Evolutionary conservation across 2,113 vertebrate genomes (phyloP).

Genomic region (Coryphaenoides rupestris): DNA sequence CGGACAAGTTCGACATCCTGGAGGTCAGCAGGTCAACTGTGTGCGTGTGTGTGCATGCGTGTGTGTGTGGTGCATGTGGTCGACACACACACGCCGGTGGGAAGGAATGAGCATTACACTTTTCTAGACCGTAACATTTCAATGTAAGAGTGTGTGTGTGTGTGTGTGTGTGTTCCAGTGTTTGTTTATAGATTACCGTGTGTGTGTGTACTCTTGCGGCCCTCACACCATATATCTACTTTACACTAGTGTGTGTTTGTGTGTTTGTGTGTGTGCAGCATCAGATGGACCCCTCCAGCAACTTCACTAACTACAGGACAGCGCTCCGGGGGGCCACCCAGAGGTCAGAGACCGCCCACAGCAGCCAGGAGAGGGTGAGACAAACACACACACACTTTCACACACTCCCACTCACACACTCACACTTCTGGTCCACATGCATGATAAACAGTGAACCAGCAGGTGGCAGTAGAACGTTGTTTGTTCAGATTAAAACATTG

Average conservation of each 20-base stretch:
- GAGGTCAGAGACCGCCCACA: constrained; percentile 90
- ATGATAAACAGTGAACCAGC: no score
- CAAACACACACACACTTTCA: not conserved
- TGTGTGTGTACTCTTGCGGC: no score
- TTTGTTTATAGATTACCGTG: no score
- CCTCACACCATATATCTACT: not conserved
- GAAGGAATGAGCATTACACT: no score
- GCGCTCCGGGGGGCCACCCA: constrained; percentile 93
- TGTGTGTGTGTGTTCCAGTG: no score
- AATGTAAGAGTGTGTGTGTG: not conserved
- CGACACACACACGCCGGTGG: no score
- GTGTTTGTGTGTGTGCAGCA: constrained; percentile 69
- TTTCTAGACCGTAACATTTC: no score
- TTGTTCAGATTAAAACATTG: no score
- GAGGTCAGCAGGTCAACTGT: constrained; percentile 74
- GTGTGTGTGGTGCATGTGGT: not conserved
- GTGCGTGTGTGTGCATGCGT: no score
- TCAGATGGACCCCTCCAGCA: constrained; percentile 98
- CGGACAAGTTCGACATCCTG: constrained; percentile 91
- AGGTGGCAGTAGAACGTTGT: no score
- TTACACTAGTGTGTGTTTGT: not conserved
- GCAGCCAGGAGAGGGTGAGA: constrained; percentile 86
- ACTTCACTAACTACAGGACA: constrained; percentile 96
- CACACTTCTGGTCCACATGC: not conserved
- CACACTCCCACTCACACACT: constrained; percentile 1